phyloP scores from a whole-genome alignment of 2,888 invertebrate species.

The Netelia melanura region DNA sequence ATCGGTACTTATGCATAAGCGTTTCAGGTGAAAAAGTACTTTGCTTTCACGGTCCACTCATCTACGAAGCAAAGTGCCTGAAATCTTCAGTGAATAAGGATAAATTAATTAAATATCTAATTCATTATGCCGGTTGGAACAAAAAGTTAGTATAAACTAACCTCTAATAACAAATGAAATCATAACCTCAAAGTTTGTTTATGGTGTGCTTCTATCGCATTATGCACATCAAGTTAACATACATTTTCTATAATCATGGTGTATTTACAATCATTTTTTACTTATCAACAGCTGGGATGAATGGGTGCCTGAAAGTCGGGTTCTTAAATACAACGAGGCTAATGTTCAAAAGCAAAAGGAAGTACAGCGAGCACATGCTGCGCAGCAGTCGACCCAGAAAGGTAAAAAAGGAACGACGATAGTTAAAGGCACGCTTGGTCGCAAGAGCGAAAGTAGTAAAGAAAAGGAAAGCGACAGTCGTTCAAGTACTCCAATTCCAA shows the following conservation, averaged over 20 bases:
- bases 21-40: slow-evolving; percentile 93
- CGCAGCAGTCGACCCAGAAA: slow-evolving; percentile 86
- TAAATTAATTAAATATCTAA: slow-evolving; percentile 95
- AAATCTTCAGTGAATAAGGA: slow-evolving; percentile 93
- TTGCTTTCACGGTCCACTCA: slow-evolving; percentile 97
- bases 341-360: slow-evolving; percentile 88
- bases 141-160: slow-evolving; percentile 91
- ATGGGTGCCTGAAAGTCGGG: slow-evolving; percentile 88
- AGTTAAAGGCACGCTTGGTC: slow-evolving; percentile 70
- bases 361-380: slow-evolving; percentile 87
- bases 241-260: too few relatives aligned
- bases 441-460: slow-evolving; percentile 73
- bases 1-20: neutral
- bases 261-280: too few relatives aligned
- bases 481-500: slow-evolving; percentile 88
- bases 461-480: slow-evolving; percentile 86
- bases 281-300: slow-evolving; percentile 85
- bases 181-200: slow-evolving; percentile 37
- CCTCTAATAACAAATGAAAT: neutral
- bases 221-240: too few relatives aligned
- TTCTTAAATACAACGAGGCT: slow-evolving; percentile 88
- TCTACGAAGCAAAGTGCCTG: slow-evolving; percentile 98
- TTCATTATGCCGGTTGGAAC: slow-evolving; percentile 99
- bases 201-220: neutral
- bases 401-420: slow-evolving; percentile 73